Base-by-base conservation (phyloP, 2,888 invertebrate genomes). In the Koerneria pararmatus region DNA sequence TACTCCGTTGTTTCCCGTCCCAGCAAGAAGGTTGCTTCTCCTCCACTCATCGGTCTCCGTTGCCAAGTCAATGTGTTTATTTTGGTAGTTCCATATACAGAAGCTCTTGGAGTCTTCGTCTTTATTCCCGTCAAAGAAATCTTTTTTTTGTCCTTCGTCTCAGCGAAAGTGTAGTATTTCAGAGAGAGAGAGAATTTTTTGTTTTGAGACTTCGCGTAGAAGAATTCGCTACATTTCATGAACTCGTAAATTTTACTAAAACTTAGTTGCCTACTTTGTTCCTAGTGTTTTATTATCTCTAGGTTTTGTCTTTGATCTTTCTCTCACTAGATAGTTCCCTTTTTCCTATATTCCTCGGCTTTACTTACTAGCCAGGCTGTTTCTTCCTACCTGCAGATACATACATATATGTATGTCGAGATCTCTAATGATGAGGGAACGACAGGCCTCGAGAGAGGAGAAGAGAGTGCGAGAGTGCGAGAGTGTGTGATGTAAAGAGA, bases 41-140 rank as follows among this genome's bases (percentile, higher is more conserved):
- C n/a, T n/a, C n/a, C n/a, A n/a, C n/a, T n/a, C n/a, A n/a, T n/a
- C n/a, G n/a, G n/a, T n/a, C n/a, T n/a, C n/a, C n/a, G n/a, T n/a
- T n/a, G n/a, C n/a, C n/a, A n/a, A n/a, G n/a, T 68, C 65, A 65
- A 65, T 68, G 65, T 68, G 56, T 65, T 65, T 65, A 68, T 65
- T 68, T 64, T 31, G 32, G 68, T 65, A 68, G 65, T 68, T 65
- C 65, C 68, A 65, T 61, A 60, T 65, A 15, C 35, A 31, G 27
- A 51, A 51, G 27, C 51, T 24, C 6, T 35, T 37, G 34, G 41
- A 27, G 19, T 37, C 48, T 59, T 35, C 31, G n/a, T 37, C 41
- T 46, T 5, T 61, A 5, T 34, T 31, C 19, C 24, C 35, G 29
- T 56, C n/a, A 24, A 24, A 15, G 56, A 6, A n/a, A 22, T 31